Evolutionary conservation across 2,113 vertebrate genomes (phyloP).

Genomic region (Burhinus oedicnemus): DNA sequence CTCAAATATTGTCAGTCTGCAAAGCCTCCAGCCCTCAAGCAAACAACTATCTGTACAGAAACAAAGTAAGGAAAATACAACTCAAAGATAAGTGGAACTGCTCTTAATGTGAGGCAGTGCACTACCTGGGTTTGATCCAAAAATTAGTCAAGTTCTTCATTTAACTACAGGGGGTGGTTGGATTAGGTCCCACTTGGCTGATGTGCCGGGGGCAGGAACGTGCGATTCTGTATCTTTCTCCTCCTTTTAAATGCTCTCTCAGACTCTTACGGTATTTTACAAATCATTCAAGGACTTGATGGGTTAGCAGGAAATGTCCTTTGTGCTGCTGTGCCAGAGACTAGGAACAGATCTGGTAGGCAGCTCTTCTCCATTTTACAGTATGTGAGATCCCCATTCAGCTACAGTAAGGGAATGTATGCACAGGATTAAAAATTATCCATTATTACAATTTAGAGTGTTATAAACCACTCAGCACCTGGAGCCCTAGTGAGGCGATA

Average conservation of each 20-base stretch:
- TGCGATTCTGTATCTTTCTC: conserved; percentile 44
- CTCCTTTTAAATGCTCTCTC: conserved; percentile 46
- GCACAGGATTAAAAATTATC: conserved; percentile 65
- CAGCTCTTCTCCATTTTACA: conserved; percentile 39
- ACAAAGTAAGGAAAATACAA: conserved; percentile 32
- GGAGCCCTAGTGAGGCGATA: conserved; percentile 11
- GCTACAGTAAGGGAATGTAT: conserved; percentile 17
- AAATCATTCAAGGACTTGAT: conserved; percentile 51
- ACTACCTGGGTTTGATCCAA: conserved; percentile 63
- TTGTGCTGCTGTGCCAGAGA: conserved; percentile 39
- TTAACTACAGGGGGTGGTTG: conserved; percentile 60
- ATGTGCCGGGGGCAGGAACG: conserved; percentile 40
- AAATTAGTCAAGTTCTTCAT: conserved; percentile 65
- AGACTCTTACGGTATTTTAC: conserved; percentile 31
- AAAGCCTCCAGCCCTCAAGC: not conserved
- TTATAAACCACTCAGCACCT: conserved; percentile 71
- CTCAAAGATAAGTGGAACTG: conserved; percentile 31
- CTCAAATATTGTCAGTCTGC: not conserved
- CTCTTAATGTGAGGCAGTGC: conserved; percentile 21
- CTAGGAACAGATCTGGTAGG: not conserved
- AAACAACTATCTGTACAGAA: not conserved
- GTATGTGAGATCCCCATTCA: conserved; percentile 1
- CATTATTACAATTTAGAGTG: conserved; percentile 62
- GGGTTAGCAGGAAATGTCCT: conserved; percentile 55
- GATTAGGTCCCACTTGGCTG: conserved; percentile 61